These are phyloP conservation scores for Cactoblastis cactorum DNA, from an alignment of 2,888 invertebrate species.

Conservation along the genomic window DNA sequence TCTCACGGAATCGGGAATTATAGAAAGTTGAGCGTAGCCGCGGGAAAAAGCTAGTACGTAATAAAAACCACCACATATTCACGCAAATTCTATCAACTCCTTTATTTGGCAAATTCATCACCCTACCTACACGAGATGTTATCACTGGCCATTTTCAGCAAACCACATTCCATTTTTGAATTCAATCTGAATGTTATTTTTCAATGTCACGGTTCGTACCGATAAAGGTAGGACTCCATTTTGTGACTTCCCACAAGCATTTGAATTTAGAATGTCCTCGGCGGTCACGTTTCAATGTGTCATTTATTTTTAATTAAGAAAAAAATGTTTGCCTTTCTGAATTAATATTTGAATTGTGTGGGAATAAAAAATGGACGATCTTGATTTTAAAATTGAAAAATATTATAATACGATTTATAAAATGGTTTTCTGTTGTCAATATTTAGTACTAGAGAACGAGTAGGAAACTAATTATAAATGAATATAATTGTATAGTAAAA, in stretches of 20 bases:
- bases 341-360: background rate
- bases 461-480: too few relatives aligned
- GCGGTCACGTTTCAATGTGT: background rate
- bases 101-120: constrained; percentile 6
- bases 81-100: constrained; percentile 2
- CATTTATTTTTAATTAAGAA: constrained; percentile 3
- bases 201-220: constrained; percentile 14
- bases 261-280: background rate
- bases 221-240: constrained; percentile 7
- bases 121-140: constrained; percentile 13
- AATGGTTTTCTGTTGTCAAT: too few relatives aligned
- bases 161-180: constrained; percentile 20
- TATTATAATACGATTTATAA: too few relatives aligned
- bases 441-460: too few relatives aligned
- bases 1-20: too few relatives aligned
- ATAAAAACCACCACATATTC: too few relatives aligned
- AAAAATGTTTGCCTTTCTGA: background rate
- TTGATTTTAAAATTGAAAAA: too few relatives aligned
- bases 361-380: background rate
- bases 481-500: too few relatives aligned
- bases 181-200: constrained; percentile 14
- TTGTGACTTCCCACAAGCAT: constrained; percentile 5
- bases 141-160: constrained; percentile 17
- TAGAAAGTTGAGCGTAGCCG: too few relatives aligned
- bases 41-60: too few relatives aligned